Base-by-base conservation (phyloP, 2,888 invertebrate genomes). In the Sicus ferrugineus region DNA sequence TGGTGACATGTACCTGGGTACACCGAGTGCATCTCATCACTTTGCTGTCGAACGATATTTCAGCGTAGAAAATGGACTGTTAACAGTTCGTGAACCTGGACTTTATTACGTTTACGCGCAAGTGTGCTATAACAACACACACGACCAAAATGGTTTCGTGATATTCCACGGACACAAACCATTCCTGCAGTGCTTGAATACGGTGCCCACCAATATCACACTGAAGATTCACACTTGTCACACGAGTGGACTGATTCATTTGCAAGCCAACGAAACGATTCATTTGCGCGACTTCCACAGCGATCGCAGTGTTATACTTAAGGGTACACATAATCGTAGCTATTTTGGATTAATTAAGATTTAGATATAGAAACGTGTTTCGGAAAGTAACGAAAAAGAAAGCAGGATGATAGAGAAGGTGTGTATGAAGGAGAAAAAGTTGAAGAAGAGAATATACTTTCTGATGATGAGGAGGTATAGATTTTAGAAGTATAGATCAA, bases 51-150 rank as follows among this genome's bases (percentile, higher is more conserved):
- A 89, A 66, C 86, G 88, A 23, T 88, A 90, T 73, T 91, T 92
- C 69, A 86, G 86, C 56, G 86, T 91, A 1, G 82, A 88, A 52
- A 88, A 88, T 71, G 93, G 93, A 0, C 87, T 88, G 64, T 84
- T 93, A 0, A 90, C 89, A 14, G 89, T 93, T 0, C 89, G 88
- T 74, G 90, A 91, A 75, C 84, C 90, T 0, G 94, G 94, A 31
- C 86, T 94, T 21, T 94, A 93, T 82, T 88, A 92, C 68, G 88
- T 93, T 59, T 94, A 94, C 79, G 92, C 92, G 0, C 87, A 94
- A 90, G 91, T 94, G 72, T 93, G 91, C 84, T 94, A 93, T 81
- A 86, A 92, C 71, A 93, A 94, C 78, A 88, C 89, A 64, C 92
- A 92, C 80, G 92, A 93, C 79, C 87, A 89, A 50, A 93, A 92